Conservation (phyloP, 2,888 invertebrate species). For the Hirtodrosophila cameraria region DNA sequence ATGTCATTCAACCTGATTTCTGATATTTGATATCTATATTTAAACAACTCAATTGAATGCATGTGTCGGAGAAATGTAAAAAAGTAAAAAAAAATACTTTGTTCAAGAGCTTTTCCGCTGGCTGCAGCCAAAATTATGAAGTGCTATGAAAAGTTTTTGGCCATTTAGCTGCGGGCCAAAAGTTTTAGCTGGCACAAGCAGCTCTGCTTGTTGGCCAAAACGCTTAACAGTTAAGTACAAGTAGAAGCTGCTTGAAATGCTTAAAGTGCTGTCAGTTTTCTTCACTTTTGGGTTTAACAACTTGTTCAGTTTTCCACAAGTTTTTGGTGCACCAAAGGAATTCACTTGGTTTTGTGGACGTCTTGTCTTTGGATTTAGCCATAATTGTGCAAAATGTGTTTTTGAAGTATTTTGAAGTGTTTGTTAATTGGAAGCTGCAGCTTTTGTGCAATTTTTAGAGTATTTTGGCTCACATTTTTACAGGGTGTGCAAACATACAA, state of each 20-base stretch:
- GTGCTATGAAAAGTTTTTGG: conserved; percentile 48
- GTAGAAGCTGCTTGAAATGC: conserved; percentile 9
- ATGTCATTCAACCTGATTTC: background rate
- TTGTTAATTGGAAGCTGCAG: conserved; percentile 13
- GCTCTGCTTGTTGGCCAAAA: conserved; percentile 7
- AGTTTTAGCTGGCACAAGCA: conserved; percentile 22
- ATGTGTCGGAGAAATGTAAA: background rate
- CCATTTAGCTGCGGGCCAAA: conserved; percentile 34
- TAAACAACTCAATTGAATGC: conserved; percentile 6
- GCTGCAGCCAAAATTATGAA: conserved; percentile 44
- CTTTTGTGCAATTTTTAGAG: conserved; percentile 25
- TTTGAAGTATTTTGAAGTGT: background rate
- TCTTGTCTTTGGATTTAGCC: background rate
- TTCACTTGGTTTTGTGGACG: background rate
- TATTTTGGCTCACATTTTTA: conserved; percentile 12
- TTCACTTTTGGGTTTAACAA: conserved; percentile 4
- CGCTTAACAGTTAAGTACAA: conserved; percentile 5
- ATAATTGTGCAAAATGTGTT: conserved; percentile 1
- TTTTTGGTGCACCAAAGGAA: background rate
- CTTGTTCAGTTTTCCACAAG: background rate
- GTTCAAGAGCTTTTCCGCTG: background rate
- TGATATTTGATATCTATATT: too few species aligned
- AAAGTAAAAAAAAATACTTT: background rate
- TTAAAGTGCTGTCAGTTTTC: conserved; percentile 22
- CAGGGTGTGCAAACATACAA: too few species aligned